Conservation (phyloP, 1,140 invertebrate genomes). For the Drosophila yakuba region DNA sequence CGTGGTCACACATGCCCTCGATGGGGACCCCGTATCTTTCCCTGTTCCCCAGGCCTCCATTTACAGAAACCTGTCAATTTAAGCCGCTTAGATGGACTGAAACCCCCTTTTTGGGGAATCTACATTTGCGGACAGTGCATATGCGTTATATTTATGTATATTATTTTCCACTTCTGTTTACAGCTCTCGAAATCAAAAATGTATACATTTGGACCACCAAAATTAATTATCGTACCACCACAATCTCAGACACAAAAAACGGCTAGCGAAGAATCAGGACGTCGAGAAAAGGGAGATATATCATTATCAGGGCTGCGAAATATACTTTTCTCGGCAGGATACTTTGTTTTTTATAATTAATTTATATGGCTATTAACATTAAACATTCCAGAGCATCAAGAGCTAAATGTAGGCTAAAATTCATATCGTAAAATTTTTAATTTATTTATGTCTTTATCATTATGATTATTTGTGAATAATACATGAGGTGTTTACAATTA, state of each 20-base stretch:
- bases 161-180: conserved; percentile 61
- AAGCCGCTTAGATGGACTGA: conserved; percentile 69
- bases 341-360: not conserved
- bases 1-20: conserved; percentile 58
- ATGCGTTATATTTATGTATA: conserved; percentile 72
- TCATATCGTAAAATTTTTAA: too few relatives aligned
- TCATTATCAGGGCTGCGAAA: conserved; percentile 18
- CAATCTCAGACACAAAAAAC: conserved; percentile 32
- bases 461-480: too few relatives aligned
- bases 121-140: conserved; percentile 50
- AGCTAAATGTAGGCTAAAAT: too few relatives aligned
- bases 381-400: too few relatives aligned
- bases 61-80: conserved; percentile 63
- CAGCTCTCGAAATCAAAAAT: conserved; percentile 65
- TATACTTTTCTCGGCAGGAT: not conserved
- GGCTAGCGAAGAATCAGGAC: conserved; percentile 17
- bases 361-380: not conserved
- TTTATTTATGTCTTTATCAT: too few relatives aligned
- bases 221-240: conserved; percentile 77
- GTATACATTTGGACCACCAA: conserved; percentile 75
- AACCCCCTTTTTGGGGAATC: conserved; percentile 7
- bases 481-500: not conserved
- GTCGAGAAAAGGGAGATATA: conserved; percentile 3
- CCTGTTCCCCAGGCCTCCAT: not conserved
- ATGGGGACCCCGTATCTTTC: not conserved